Conservation (phyloP, 1,140 invertebrate genomes). For the Fopius arisanus region DNA sequence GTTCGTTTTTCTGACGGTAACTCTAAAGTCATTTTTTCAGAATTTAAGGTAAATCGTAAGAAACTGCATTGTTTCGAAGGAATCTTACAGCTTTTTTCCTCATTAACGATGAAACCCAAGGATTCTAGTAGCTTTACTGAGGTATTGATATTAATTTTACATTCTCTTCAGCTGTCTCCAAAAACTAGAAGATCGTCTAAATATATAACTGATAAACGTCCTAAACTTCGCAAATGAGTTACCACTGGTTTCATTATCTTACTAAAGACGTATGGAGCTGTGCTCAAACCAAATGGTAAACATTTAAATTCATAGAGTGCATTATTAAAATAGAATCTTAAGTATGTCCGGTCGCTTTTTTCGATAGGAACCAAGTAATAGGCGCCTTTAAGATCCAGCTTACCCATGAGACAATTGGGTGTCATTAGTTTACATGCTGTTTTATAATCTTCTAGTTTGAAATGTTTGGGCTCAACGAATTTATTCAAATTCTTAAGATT, state of each 20-base stretch:
- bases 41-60: constrained; percentile 28
- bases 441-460: constrained; percentile 27
- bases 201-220: constrained; percentile 28
- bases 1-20: constrained; percentile 16
- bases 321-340: constrained; percentile 26
- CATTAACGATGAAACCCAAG: constrained; percentile 30
- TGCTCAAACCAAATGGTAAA: constrained; percentile 27
- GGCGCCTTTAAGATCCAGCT: constrained; percentile 29
- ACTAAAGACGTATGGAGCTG: constrained; percentile 29
- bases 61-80: constrained; percentile 22
- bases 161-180: not conserved
- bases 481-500: constrained; percentile 32
- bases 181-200: constrained; percentile 19
- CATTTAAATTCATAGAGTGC: constrained; percentile 27
- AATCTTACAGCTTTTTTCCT: constrained; percentile 18
- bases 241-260: constrained; percentile 30
- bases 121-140: constrained; percentile 1
- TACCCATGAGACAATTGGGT: constrained; percentile 21
- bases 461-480: constrained; percentile 19
- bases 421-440: constrained; percentile 17
- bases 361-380: constrained; percentile 29
- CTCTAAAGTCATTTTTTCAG: constrained; percentile 2
- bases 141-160: not conserved
- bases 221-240: not conserved
- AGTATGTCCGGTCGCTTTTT: not conserved